Percentiles rank a stretch among this genome's conserved stretches.
phyloP scores from a whole-genome alignment of 2,888 invertebrate species.

The Diogma glabrata region DNA sequence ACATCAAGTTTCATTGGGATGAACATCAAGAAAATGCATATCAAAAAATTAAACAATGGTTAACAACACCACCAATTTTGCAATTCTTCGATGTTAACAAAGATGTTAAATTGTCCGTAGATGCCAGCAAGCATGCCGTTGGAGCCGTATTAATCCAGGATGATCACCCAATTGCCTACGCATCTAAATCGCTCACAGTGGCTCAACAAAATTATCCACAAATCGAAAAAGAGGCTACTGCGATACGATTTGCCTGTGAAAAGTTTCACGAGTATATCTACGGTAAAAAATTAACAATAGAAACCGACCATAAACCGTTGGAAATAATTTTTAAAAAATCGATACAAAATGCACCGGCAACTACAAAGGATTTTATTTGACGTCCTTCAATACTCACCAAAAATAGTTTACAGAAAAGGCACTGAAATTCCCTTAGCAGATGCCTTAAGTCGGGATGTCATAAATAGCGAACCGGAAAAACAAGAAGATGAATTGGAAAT shows the following conservation, averaged over 20 bases:
- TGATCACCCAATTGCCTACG: constrained; percentile 25
- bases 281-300: constrained; percentile 21
- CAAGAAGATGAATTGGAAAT: background rate
- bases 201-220: background rate
- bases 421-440: background rate
- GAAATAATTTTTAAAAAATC: constrained; percentile 21
- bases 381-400: constrained; percentile 12
- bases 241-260: constrained; percentile 23
- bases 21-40: background rate
- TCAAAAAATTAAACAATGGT: background rate
- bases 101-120: background rate
- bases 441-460: background rate
- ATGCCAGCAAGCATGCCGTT: background rate
- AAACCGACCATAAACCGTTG: constrained; percentile 21
- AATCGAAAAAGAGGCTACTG: constrained; percentile 22
- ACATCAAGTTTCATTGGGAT: background rate
- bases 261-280: constrained; percentile 26
- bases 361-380: constrained; percentile 21
- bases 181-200: constrained; percentile 22
- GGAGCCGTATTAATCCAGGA: constrained; percentile 22
- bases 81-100: constrained; percentile 20
- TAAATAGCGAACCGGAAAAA: background rate
- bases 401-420: background rate
- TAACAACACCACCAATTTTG: constrained; percentile 16
- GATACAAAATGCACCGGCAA: background rate